Percentiles rank a stretch among this genome's conserved stretches.
These are phyloP conservation scores for Lepilemur ruficaudatus DNA, from an alignment of 2,797 vertebrate genomes.

Conservation along the genomic window DNA sequence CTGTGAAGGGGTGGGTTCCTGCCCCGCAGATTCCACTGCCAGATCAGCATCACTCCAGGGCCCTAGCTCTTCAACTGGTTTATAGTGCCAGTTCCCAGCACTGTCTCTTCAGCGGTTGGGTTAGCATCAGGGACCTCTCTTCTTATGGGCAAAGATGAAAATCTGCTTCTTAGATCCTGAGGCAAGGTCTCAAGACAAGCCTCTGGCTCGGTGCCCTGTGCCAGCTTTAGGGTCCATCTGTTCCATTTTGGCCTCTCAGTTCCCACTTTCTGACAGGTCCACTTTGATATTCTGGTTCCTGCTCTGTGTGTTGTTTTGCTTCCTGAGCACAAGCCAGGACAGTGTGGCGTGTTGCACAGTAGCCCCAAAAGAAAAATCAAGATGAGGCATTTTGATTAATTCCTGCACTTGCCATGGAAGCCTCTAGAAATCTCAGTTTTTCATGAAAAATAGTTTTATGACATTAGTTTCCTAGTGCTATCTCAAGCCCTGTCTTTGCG, in stretches of 20 bases:
- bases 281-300: not conserved
- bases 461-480: not conserved
- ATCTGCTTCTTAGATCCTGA: not conserved
- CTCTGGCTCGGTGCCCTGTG: not conserved
- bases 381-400: not conserved
- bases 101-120: not conserved
- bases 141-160: constrained; percentile 10
- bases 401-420: not conserved
- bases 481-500: not conserved
- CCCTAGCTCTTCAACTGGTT: not conserved
- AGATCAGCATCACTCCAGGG: not conserved
- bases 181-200: not conserved
- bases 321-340: not conserved
- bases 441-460: not conserved
- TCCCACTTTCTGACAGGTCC: not conserved
- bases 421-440: not conserved
- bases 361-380: not conserved
- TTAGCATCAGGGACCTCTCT: not conserved
- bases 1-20: not conserved
- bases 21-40: not conserved
- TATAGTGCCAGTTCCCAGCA: not conserved
- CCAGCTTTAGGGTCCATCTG: not conserved
- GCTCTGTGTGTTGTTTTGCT: not conserved
- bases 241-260: not conserved
- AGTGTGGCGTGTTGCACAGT: rapidly evolving